Conservation (phyloP, 2,113 vertebrate genomes). For the Phalacrocorax aristotelis region DNA sequence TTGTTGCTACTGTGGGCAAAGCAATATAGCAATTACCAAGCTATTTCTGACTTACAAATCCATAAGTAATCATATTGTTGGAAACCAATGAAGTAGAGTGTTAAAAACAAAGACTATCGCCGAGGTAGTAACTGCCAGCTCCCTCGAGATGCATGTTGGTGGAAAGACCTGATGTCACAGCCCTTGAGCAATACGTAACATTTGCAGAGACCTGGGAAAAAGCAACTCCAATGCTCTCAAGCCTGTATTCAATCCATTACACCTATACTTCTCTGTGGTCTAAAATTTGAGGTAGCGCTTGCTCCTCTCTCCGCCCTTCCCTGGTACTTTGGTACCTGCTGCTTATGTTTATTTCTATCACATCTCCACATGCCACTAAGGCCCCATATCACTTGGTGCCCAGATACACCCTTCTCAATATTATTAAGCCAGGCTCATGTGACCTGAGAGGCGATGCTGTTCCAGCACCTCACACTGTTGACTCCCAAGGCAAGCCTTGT, state of each 20-base stretch:
- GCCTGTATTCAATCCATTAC: not conserved
- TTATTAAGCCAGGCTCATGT: not conserved
- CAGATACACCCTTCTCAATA: not conserved
- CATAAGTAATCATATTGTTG: conserved; percentile 29
- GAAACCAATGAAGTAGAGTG: not conserved
- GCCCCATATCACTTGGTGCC: not conserved
- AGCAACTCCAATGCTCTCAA: not conserved
- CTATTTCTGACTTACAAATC: conserved; percentile 50
- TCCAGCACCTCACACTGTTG: not conserved
- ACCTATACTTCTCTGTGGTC: not conserved
- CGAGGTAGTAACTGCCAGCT: not conserved
- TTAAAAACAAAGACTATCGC: not conserved
- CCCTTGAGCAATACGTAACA: not conserved
- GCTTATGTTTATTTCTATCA: not conserved
- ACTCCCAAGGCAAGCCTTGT: not conserved
- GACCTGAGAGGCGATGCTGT: not conserved
- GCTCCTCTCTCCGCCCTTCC: not conserved
- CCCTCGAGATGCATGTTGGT: rapidly evolving
- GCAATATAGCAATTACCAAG: conserved; percentile 55
- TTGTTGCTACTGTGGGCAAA: conserved; percentile 8
- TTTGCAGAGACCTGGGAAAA: not conserved
- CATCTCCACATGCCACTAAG: not conserved
- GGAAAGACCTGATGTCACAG: rapidly evolving
- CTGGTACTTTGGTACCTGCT: not conserved
- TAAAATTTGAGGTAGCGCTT: rapidly evolving